phyloP scores from a whole-genome alignment of 2,113 vertebrate genomes.

The Micronycteris hirsuta region DNA sequence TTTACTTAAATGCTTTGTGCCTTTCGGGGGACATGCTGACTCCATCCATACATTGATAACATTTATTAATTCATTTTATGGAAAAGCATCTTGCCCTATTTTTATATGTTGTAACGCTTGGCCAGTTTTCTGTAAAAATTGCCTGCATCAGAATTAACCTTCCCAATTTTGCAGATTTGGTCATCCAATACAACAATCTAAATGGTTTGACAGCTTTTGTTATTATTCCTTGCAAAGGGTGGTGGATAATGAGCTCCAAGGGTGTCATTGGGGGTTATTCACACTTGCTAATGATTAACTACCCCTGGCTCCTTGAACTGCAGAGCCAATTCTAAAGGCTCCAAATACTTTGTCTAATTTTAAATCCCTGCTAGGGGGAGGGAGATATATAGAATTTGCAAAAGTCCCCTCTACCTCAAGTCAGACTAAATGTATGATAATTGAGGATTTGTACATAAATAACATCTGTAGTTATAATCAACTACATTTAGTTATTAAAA shows the following conservation, averaged over 20 bases:
- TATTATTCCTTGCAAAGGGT: background rate
- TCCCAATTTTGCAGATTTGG: conserved; percentile 6
- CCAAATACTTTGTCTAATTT: background rate
- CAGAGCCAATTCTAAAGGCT: background rate
- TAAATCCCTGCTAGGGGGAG: background rate
- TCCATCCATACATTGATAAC: background rate
- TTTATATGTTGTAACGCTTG: background rate
- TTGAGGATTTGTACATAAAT: background rate
- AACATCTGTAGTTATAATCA: background rate
- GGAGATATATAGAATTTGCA: background rate
- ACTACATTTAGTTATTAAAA: background rate
- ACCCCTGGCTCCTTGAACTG: background rate
- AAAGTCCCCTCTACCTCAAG: background rate
- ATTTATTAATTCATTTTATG: background rate
- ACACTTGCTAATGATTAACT: conserved; percentile 46
- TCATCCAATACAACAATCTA: background rate
- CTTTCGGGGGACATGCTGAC: background rate
- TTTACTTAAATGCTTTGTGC: background rate
- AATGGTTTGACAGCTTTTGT: conserved; percentile 11
- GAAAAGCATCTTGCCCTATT: background rate
- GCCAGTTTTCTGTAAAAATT: background rate
- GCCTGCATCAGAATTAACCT: background rate
- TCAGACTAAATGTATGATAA: background rate
- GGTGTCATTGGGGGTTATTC: background rate
- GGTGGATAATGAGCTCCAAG: background rate